These are phyloP conservation scores for Saxicola maurus DNA, from an alignment of 2,797 vertebrate genomes.

Conservation along the genomic window DNA sequence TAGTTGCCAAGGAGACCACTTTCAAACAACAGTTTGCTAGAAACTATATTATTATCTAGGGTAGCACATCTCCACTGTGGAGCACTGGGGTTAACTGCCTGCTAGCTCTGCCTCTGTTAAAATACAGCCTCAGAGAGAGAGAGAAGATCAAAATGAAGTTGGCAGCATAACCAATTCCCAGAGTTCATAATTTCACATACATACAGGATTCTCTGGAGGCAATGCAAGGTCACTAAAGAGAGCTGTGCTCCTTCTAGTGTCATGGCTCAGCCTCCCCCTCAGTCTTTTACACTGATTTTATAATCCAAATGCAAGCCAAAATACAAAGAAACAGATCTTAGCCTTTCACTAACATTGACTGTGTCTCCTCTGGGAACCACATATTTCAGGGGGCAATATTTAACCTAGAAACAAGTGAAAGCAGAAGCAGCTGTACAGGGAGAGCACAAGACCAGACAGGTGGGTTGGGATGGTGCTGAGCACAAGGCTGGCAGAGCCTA, in stretches of 20 bases:
- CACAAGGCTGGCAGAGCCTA: background rate
- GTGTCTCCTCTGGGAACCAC: background rate
- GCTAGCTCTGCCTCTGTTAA: background rate
- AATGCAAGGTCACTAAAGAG: background rate
- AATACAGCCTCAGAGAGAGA: background rate
- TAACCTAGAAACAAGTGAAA: slow-evolving; percentile 16
- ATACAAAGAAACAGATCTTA: background rate
- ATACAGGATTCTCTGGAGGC: background rate
- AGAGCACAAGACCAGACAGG: background rate
- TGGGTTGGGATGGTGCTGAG: background rate
- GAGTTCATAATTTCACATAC: background rate
- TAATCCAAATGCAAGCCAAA: background rate
- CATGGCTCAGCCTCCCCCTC: background rate
- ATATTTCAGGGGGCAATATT: background rate
- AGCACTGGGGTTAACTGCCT: slow-evolving; percentile 17
- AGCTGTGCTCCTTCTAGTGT: background rate
- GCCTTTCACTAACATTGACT: background rate
- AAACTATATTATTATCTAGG: background rate
- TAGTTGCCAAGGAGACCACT: background rate
- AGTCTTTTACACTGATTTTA: background rate
- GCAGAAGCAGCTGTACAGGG: background rate
- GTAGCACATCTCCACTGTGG: background rate
- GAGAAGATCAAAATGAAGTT: background rate
- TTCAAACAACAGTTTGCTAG: slow-evolving; percentile 28
- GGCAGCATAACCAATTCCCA: background rate